Conservation (phyloP, 2,888 invertebrate genomes). For the Orchesellides sinensis region DNA sequence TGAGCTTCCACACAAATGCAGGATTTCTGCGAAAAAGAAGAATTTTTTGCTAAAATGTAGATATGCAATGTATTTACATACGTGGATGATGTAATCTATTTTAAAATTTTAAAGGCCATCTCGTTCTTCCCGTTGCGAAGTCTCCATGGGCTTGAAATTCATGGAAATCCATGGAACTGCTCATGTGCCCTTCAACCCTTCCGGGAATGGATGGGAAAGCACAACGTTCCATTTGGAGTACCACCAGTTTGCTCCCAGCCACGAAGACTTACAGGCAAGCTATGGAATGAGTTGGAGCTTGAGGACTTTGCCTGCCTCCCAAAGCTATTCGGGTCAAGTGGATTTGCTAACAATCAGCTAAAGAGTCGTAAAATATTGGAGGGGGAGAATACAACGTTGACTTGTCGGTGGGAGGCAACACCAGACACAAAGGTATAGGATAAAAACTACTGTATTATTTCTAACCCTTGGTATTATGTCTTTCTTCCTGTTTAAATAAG, state of each 20-base stretch:
- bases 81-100: no score
- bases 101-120: constrained; percentile 79
- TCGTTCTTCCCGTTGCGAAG: constrained; percentile 82
- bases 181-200: constrained; percentile 86
- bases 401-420: constrained; percentile 73
- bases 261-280: constrained; percentile 81
- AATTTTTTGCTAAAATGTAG: no score
- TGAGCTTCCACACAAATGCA: no score
- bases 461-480: neutral
- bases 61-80: no score
- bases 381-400: constrained; percentile 72
- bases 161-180: constrained; percentile 91
- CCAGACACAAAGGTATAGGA: constrained; percentile 71
- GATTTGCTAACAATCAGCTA: constrained; percentile 17
- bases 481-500: neutral
- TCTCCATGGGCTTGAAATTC: constrained; percentile 86
- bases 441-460: neutral
- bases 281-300: constrained; percentile 87
- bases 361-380: constrained; percentile 67
- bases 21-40: no score
- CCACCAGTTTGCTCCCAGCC: constrained; percentile 86
- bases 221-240: constrained; percentile 86
- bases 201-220: constrained; percentile 88
- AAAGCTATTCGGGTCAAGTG: constrained; percentile 58
- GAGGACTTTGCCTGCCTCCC: constrained; percentile 90